Evolutionary conservation across 1,140 invertebrate genomes (phyloP), one percentile per base, ranked within the genome.

Genomic region (Atopsyche davidsoni): DNA sequence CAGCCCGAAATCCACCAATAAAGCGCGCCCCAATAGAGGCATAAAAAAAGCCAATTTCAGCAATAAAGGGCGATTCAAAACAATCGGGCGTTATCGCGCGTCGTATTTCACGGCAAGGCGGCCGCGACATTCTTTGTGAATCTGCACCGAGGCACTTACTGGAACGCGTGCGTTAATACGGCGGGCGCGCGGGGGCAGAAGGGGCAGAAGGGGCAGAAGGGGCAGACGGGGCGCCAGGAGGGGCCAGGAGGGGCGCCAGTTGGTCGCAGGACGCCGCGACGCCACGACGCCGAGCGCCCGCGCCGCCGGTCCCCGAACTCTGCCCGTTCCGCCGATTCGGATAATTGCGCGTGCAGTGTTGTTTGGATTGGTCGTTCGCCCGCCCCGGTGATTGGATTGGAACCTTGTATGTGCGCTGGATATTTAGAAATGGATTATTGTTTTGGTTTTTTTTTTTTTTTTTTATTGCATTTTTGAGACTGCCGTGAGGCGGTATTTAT

Each of bases 131-230:
- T 42, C 40, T 50, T 43, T 43, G 41, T 50, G 43, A 50, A 50
- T 50, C 48, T 50, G 40, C 48, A 50, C 39, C 25, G 39, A 35
- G 48, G 48, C 48, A 50, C 48, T 50, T 50, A 50, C 43, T 42
- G 43, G 43, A 50, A 18, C 19, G 36, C 36, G 36, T 39, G 36
- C 4, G n/a, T n/a, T n/a, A n/a, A n/a, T n/a, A n/a, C n/a, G 39
- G 39, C 39, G 35, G 39, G 35, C 19, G 39, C 31, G 31, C 40
- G 48, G 24, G 36, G 21, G 46, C 39, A 21, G 44, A 43, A 13
- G 21, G 14, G 34, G 34, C 7, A 35, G 1, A 3, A 24, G 18
- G 11, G 39, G 14, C 18, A 38, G 2, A 25, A 21, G 34, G 24
- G 3, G n/a, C 6, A n/a, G 24, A n/a, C 24, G 40, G 28, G 13